Evolutionary conservation across 64 coral and sea anemone genomes (phyloP), one percentile per base, ranked within the genome.

Genomic region (Anthopleura sola): DNA sequence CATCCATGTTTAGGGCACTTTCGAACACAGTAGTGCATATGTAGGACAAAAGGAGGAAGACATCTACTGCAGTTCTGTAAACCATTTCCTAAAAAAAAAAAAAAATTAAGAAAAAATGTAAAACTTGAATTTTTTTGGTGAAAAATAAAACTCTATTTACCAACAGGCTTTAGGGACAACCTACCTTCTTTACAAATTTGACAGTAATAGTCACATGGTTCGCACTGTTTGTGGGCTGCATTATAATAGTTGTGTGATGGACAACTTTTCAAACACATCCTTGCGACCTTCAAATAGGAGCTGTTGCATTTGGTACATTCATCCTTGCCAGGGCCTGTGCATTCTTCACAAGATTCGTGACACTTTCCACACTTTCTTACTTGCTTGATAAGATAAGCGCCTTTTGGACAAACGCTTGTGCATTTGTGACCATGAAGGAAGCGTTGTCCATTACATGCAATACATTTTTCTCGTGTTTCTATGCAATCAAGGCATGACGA

Each of bases 171-270:
- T 44, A 3, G 4, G 40, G 11, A 24, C 21, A 71, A 31, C 29
- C 11, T 38, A 99, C 97, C 97, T 90, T 89, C 87, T 48, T 92
- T 76, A 50, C 97, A 99, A 37, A 68, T 83, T 50, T 87, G 85
- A 46, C 97, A 99, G 47, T 95, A 99, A 81, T 95, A 99, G 49
- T 95, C 97, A 92, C 97, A 99, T 39, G 90, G 97, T 40, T 92
- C 88, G 20, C 97, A 99, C n/a, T 89, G 90, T 32, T 90, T 55
- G 0, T 32, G 80, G 12, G 86, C 79, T 20, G 47, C 44, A 50
- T 95, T 94, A 82, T 87, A 95, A 37, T 85, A 99, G 86, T 99
- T 95, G 44, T 89, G 84, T 24, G 90, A 69, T 11, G 97, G 97
- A 68, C 97, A 99, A 33, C 78, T 84, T 60, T 78, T 77, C 13